Base-by-base conservation (phyloP, 2,888 invertebrate species). In the Galerucella nymphaeae region DNA sequence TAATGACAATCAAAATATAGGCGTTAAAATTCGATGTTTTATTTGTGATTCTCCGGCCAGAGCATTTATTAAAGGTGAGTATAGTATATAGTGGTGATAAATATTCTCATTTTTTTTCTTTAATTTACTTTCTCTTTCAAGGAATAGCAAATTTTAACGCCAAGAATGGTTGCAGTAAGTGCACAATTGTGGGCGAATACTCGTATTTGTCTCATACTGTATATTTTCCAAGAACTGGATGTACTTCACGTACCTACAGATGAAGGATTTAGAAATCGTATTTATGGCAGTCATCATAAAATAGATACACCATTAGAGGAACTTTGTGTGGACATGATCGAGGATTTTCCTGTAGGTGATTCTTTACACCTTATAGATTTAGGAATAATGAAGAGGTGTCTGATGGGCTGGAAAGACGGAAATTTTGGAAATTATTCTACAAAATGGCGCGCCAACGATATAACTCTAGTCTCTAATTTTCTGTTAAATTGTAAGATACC, bases 331-430 rank as follows among this genome's bases (percentile, higher is more conserved):
- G 66, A 81, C 71, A 81, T 80, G 80, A 65, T 80, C 0, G 67
- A 80, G 38, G 77, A 78, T 70, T 80, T 81, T 70, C 74, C 76
- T n/a, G 73, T 79, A 11, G 78, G 71, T n/a, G 80, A 81, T 68
- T 75, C 74, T 10, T 66, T 81, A 18, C 79, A 81, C 74, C 14
- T 59, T 30, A 59, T 59, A 14, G 59, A 59, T n/a, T 30, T 58
- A 78, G 20, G 70, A 79, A 10, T 78, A 80, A 71, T 76, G 80
- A 57, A 75, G 74, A 13, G 75, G 10, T 42, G 30, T 30, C 5
- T 30, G 5, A 4, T 30, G 2, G 30, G 30, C 2, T 30, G 30
- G 30, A 42, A 10, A 42, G 11, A 11, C 10, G 42, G 42, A 42
- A 42, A 42, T 42, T 42, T 42, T 42, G 42, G 42, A 11, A 11